A percentile compares a stretch with the other conserved stretches of the same genome.
Conservation (phyloP, 2,797 vertebrate species). For the Anguilla megastoma region DNA sequence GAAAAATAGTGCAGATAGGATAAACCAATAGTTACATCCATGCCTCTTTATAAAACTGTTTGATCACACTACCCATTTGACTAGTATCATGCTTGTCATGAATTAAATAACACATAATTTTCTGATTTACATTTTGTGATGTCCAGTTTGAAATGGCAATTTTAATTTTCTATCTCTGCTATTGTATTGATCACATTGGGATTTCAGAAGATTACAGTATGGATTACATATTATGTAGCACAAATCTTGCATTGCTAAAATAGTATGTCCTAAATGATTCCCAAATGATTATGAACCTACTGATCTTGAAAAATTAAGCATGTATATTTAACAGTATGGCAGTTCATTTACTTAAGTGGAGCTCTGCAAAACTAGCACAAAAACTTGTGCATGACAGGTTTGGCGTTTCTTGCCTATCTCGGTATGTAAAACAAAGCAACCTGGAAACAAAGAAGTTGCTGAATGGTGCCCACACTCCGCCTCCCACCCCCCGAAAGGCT, state of each 20-base stretch:
- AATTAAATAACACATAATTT: neutral
- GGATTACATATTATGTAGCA: too few relatives aligned
- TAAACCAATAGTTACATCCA: neutral
- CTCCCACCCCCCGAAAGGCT: slow-evolving; percentile 22
- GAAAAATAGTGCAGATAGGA: neutral
- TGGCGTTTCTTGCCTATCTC: slow-evolving; percentile 43
- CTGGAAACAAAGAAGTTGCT: slow-evolving; percentile 43
- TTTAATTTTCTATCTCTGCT: neutral
- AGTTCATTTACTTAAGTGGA: slow-evolving; percentile 41
- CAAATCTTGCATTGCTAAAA: too few relatives aligned
- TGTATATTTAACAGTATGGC: neutral
- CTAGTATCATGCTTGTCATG: neutral
- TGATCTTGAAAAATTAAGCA: too few relatives aligned
- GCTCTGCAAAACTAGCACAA: slow-evolving; percentile 53
- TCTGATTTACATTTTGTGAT: neutral
- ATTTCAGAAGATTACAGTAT: too few relatives aligned
- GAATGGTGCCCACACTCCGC: slow-evolving; percentile 39
- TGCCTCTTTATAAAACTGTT: neutral
- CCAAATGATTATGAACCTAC: too few relatives aligned
- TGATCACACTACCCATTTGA: neutral
- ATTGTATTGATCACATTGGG: neutral
- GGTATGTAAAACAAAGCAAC: slow-evolving; percentile 51
- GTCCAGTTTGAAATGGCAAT: neutral
- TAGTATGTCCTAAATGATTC: too few relatives aligned
- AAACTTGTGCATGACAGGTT: slow-evolving; percentile 42